Evolutionary conservation across 2,113 vertebrate genomes (phyloP).

Genomic region (Xiphophorus maculatus): DNA sequence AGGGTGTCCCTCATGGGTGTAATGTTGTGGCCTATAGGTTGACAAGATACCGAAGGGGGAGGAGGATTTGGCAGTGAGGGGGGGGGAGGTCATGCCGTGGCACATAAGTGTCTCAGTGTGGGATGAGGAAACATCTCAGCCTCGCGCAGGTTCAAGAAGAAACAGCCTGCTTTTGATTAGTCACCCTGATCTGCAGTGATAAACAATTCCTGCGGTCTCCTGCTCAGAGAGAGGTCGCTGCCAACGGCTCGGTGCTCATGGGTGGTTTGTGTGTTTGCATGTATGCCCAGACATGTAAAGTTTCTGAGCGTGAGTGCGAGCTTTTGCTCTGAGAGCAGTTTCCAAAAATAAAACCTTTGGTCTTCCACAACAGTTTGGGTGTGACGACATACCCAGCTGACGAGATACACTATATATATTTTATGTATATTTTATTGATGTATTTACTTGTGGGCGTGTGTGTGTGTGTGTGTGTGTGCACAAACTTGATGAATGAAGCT

Average conservation of each 20-base stretch:
- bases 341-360: background rate
- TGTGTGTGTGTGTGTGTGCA: too few relatives aligned
- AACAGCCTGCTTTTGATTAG: constrained; percentile 86
- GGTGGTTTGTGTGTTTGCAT: constrained; percentile 55
- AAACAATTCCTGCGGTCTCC: constrained; percentile 90
- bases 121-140: constrained; percentile 80
- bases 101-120: constrained; percentile 74
- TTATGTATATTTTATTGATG: too few relatives aligned
- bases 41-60: constrained; percentile 27
- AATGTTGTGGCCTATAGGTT: constrained; percentile 27
- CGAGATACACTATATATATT: background rate
- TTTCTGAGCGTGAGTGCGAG: constrained; percentile 4
- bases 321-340: background rate
- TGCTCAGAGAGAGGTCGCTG: constrained; percentile 60
- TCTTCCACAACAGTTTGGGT: background rate
- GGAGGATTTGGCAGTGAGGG: background rate
- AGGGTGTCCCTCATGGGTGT: constrained; percentile 39
- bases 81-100: constrained; percentile 52
- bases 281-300: constrained; percentile 46
- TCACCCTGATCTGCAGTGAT: constrained; percentile 82
- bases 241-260: constrained; percentile 39
- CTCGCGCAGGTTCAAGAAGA: constrained; percentile 83
- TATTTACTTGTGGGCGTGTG: too few relatives aligned
- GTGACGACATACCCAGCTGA: background rate
- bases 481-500: too few relatives aligned